Percentiles rank a stretch among this genome's conserved stretches.
Conservation (phyloP, 2,113 vertebrate genomes). For the Perca schrenkii region DNA sequence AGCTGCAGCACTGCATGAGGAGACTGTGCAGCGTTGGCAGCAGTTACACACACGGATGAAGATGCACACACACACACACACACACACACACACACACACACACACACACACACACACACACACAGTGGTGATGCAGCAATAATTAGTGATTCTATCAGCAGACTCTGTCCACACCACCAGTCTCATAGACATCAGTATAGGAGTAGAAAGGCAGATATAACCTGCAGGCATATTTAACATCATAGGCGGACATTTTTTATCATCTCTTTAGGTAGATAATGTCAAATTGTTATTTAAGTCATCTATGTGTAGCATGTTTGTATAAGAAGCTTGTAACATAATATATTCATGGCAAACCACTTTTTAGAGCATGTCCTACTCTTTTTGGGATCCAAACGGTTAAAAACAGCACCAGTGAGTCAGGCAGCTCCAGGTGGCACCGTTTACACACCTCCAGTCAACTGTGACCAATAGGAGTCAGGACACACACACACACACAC, state of each 20-base stretch:
- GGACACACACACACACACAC: neutral
- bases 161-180: slow-evolving; percentile 34
- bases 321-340: neutral
- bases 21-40: slow-evolving; percentile 46
- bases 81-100: slow-evolving; percentile 29
- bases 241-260: neutral
- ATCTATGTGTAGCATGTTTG: neutral
- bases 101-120: slow-evolving; percentile 23
- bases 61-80: slow-evolving; percentile 23
- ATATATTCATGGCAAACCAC: neutral
- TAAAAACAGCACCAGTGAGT: slow-evolving; percentile 2
- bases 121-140: slow-evolving; percentile 54
- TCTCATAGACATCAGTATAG: neutral
- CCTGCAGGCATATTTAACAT: neutral
- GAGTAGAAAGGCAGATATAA: neutral
- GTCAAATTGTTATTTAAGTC: neutral
- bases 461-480: slow-evolving; percentile 34
- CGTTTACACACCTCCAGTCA: slow-evolving; percentile 44
- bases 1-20: slow-evolving; percentile 39
- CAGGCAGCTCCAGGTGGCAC: slow-evolving; percentile 39
- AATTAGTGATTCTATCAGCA: slow-evolving; percentile 61
- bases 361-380: neutral
- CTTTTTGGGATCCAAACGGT: slow-evolving; percentile 12
- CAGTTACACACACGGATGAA: slow-evolving; percentile 29
- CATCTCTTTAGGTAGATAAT: neutral